phyloP scores from a whole-genome alignment of 2,113 vertebrate genomes.

The Phaethon lepturus region DNA sequence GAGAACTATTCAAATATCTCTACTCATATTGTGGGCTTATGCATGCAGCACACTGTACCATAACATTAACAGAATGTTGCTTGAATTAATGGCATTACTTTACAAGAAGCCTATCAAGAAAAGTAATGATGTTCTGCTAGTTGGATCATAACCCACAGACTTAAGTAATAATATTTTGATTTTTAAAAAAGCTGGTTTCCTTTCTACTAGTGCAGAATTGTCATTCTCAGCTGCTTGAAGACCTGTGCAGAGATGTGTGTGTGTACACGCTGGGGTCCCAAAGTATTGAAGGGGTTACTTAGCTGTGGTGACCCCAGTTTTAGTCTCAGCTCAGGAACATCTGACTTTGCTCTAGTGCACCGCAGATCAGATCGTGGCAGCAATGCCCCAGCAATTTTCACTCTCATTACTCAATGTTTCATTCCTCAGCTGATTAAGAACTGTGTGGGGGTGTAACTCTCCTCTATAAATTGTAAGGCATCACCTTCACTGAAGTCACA shows the following conservation, averaged over 20 bases:
- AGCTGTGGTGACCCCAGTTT: not conserved
- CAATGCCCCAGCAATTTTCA: not conserved
- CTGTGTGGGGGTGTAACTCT: not conserved
- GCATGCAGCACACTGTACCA: rapidly evolving
- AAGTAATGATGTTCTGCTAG: not conserved
- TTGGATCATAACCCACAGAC: not conserved
- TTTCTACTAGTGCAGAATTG: not conserved
- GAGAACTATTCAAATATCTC: not conserved
- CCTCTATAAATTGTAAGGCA: not conserved
- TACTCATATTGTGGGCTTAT: too few species aligned
- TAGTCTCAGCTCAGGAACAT: not conserved
- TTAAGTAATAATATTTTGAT: not conserved
- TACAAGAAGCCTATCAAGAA: not conserved
- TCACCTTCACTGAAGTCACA: not conserved
- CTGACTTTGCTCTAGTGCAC: not conserved
- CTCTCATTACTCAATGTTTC: not conserved
- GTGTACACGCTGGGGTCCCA: not conserved
- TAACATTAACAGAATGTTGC: not conserved
- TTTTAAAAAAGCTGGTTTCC: not conserved
- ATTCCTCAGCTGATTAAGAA: not conserved
- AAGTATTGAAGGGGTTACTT: rapidly evolving
- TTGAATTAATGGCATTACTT: not conserved
- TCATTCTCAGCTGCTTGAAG: not conserved
- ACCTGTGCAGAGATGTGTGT: not conserved
- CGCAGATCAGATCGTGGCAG: not conserved